Conservation (phyloP, 2,888 invertebrate species). For the Junonia oenone region DNA sequence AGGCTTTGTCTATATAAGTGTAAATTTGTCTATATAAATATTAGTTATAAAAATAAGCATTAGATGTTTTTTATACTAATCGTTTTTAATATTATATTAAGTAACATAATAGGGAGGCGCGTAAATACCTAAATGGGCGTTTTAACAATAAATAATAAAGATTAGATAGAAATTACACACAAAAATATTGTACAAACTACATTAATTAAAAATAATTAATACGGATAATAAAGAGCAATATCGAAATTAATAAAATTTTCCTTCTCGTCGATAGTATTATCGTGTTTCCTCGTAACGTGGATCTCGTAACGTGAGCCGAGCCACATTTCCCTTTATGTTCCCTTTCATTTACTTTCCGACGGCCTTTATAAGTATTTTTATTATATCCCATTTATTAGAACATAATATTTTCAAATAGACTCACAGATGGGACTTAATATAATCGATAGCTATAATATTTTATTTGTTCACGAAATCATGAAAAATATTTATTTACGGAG, state of each 20-base stretch:
- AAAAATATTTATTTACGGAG: no score
- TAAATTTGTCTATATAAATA: no score
- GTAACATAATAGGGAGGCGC: no score
- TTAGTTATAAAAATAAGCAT: no score
- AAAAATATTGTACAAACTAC: not conserved
- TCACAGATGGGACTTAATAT: not conserved
- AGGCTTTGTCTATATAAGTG: no score
- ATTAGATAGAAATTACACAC: no score
- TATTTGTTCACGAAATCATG: no score
- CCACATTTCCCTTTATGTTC: not conserved
- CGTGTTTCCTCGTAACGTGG: conserved; percentile 2
- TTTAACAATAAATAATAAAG: no score
- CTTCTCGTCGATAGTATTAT: not conserved
- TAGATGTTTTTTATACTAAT: no score
- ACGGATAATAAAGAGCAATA: not conserved
- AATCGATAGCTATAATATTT: not conserved
- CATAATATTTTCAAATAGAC: not conserved
- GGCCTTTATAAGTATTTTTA: not conserved
- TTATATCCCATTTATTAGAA: not conserved
- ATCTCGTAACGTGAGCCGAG: conserved; percentile 3
- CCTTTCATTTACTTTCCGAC: not conserved
- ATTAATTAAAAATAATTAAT: not conserved
- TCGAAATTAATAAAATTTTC: not conserved
- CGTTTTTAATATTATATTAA: no score
- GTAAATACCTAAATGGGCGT: no score